These are phyloP conservation scores for Bembecia ichneumoniformis DNA, from an alignment of 2,888 invertebrate genomes.

Conservation along the genomic window DNA sequence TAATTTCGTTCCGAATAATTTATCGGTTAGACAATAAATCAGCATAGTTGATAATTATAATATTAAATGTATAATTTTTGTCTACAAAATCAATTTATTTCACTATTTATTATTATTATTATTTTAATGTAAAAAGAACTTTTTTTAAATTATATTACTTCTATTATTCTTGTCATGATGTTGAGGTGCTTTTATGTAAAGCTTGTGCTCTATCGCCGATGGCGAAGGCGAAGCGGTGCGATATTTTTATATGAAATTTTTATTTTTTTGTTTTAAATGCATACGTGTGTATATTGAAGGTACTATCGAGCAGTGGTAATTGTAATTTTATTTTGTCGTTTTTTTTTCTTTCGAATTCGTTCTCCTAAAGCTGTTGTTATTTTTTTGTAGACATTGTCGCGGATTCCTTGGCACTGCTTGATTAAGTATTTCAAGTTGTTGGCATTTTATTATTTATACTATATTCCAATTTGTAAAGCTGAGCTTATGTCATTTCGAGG, in stretches of 20 bases:
- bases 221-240: conserved; percentile 38
- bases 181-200: conserved; percentile 52
- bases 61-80: not conserved
- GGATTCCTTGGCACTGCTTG: conserved; percentile 22
- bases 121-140: not conserved
- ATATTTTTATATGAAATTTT: conserved; percentile 36
- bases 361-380: not conserved
- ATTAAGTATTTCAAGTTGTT: conserved; percentile 42
- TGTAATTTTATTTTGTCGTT: not conserved
- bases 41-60: not conserved
- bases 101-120: not conserved
- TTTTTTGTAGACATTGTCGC: not conserved
- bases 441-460: conserved; percentile 61
- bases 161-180: conserved; percentile 37
- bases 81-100: conserved; percentile 5
- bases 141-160: conserved; percentile 13
- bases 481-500: conserved; percentile 44
- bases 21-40: not conserved
- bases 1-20: not conserved
- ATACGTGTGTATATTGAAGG: conserved; percentile 6
- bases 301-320: conserved; percentile 10
- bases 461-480: conserved; percentile 55
- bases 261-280: conserved; percentile 10
- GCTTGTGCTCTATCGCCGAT: conserved; percentile 23
- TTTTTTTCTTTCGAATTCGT: not conserved